Base-by-base conservation (phyloP, 2,888 invertebrate genomes). In the Perithous albicinctus region DNA sequence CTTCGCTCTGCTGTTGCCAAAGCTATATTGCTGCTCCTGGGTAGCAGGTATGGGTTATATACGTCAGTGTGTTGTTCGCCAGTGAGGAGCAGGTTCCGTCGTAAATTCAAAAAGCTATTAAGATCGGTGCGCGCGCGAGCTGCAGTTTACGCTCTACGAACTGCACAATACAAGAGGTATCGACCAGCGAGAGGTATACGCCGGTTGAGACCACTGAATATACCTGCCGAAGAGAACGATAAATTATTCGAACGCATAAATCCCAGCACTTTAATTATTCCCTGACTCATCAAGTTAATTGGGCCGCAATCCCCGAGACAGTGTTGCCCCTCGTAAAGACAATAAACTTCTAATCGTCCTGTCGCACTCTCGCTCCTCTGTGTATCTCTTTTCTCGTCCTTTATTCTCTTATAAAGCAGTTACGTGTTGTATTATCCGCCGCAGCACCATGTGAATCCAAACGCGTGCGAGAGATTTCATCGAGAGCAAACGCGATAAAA, bases 101-200 rank as follows among this genome's bases (percentile, higher is more conserved):
- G 84, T 84, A 84, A 84, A 84, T 84, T 82, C 82, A 84, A 82
- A 84, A 84, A 84, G 82, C 84, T 84, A 84, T 84, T 84, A 84
- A 82, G 78, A 56, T n/a, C 69, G 48, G 78, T n/a, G n/a, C 82
- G 61, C 73, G 75, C 70, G 61, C 69, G 78, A 46, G 67, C 61
- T 77, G 67, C 80, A 70, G 75, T 82, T 80, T 75, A 74, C 72
- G 79, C 84, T 56, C 69, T 59, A 66, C 77, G 54, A 82, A 80
- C 73, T 70, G 81, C 79, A 75, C 26, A 56, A 29, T 29, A 29
- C n/a, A 75, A n/a, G 75, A 66, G 78, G 48, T 69, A 82, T 82
- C 75, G 73, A 74, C 51, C 61, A 61, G 67, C n/a, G 54, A 8
- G 70, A 38, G n/a, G n/a, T n/a, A n/a, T 56, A 26, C 64, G 35